Evolutionary conservation across 2,113 vertebrate species (phyloP), one percentile per base, ranked within the genome.

Genomic region (Phalacrocorax pelagicus): DNA sequence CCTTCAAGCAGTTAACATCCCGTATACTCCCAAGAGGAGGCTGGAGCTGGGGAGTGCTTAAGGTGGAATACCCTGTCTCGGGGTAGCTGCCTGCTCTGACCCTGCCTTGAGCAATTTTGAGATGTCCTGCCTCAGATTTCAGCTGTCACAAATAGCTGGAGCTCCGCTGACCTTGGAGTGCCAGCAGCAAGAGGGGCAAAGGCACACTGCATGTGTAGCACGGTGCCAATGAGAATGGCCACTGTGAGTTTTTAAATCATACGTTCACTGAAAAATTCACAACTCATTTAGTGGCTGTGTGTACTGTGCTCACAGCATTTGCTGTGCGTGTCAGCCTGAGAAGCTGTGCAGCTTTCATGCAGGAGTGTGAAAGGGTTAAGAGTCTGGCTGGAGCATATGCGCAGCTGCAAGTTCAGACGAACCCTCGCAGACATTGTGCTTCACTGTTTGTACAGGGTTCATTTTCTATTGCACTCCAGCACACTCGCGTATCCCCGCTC

Each of bases 151-250:
- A 80, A 11, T 19, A 20, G 10, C 57, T 52, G 20, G 47, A 65
- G 5, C 47, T 17, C 38, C n/a, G 5, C 3, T 9, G 70, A 3
- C 27, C 11, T 5, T 0, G 15, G 18, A 20, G 42, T 9, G 22
- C 29, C 38, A 34, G 26, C n/a, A 23, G 59, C 34, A 4, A 38
- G 12, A 63, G 17, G 7, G 44, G 40, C 72, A 30, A 58, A 46
- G 38, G 7, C 36, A 15, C 26, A 0, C 23, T 4, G n/a, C 12
- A 0, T 3, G 6, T 0, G 7, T 27, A 36, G 52, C 66, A 2
- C 8, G 0, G 12, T 6, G 54, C 62, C 26, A 15, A 47, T 0
- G 1, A 54, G 22, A 81, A 32, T 2, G 11, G 71, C 47, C 32
- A 4, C 46, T 10, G 12, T 13, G 30, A 32, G 30, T 29, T 55